Percentiles rank a stretch among this genome's conserved stretches.
Conservation (phyloP, 2,113 vertebrate species). For the Eidolon helvum region DNA sequence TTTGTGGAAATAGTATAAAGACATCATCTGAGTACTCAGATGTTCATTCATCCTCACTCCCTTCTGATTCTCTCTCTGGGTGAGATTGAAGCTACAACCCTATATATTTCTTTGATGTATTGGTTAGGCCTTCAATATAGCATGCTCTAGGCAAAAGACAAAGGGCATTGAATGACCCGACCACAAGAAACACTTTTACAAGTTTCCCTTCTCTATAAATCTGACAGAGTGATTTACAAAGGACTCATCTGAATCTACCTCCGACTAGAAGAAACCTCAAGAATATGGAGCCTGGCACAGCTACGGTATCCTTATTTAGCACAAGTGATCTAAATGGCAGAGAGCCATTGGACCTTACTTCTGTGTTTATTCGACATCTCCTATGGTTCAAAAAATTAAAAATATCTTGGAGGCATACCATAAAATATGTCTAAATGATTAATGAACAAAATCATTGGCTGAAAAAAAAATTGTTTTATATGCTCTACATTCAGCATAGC, state of each 20-base stretch:
- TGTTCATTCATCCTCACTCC: background rate
- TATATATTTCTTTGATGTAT: constrained; percentile 65
- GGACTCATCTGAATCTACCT: constrained; percentile 75
- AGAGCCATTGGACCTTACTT: background rate
- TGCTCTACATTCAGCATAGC: constrained; percentile 46
- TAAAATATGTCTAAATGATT: background rate
- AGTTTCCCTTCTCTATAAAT: constrained; percentile 78
- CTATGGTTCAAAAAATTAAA: background rate
- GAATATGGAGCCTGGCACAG: constrained; percentile 27
- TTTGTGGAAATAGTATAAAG: background rate
- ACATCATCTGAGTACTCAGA: background rate
- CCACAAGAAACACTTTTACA: constrained; percentile 77
- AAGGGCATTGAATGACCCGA: constrained; percentile 74
- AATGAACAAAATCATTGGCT: background rate
- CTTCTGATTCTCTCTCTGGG: background rate
- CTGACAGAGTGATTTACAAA: constrained; percentile 80
- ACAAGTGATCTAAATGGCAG: constrained; percentile 1
- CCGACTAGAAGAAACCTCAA: constrained; percentile 39
- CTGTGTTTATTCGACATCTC: background rate
- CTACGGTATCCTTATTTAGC: background rate
- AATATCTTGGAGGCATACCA: background rate
- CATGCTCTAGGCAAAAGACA: constrained; percentile 70
- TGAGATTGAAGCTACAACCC: constrained; percentile 61
- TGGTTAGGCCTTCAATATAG: constrained; percentile 76
- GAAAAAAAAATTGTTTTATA: constrained; percentile 22